phyloP scores from a whole-genome alignment of 1,140 invertebrate genomes.

The Ridgeia piscesae region DNA sequence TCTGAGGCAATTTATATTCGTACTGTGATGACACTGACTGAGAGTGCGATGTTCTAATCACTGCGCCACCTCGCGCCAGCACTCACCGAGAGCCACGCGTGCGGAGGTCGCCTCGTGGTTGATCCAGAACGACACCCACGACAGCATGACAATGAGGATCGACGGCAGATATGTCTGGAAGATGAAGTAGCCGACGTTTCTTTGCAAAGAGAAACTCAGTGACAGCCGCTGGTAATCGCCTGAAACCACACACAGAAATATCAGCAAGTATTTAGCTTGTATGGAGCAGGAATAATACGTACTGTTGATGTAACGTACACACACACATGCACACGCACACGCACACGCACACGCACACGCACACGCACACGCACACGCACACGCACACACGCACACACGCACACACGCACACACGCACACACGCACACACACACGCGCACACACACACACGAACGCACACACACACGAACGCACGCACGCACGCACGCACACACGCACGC shows the following conservation, averaged over 20 bases:
- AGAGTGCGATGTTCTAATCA: no score
- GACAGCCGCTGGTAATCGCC: conserved; percentile 84
- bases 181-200: conserved; percentile 81
- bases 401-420: conserved; percentile 6
- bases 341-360: no score
- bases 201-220: conserved; percentile 76
- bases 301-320: no score
- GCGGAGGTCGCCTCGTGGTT: conserved; percentile 81
- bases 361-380: no score
- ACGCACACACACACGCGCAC: conserved; percentile 19
- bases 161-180: conserved; percentile 82
- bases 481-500: conserved; percentile 25
- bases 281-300: no score
- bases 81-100: conserved; percentile 72
- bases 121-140: conserved; percentile 89
- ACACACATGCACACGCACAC: no score
- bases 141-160: conserved; percentile 80
- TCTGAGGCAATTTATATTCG: no score
- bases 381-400: no score
- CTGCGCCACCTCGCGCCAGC: not conserved
- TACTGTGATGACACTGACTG: no score
- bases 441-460: not conserved
- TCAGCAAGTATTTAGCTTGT: no score
- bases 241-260: conserved; percentile 31
- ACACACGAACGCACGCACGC: not conserved